These are phyloP conservation scores for Hoplodrina ambigua DNA, from an alignment of 2,888 invertebrate species.

Conservation along the genomic window DNA sequence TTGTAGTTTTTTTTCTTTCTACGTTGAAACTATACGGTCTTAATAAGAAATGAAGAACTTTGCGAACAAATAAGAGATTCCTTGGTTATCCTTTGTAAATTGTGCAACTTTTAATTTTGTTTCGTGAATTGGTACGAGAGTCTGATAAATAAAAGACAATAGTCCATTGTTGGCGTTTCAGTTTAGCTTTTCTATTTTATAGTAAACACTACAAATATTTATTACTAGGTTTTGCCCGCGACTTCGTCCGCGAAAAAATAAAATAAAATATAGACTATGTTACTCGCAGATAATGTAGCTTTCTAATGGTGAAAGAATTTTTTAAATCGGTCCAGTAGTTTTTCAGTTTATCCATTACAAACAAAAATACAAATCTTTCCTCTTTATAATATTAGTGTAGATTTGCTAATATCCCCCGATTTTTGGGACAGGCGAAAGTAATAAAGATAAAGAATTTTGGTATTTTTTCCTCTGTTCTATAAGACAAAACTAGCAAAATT, in stretches of 20 bases:
- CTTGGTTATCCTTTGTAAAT: conserved; percentile 51
- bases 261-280: too few relatives aligned
- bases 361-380: too few relatives aligned
- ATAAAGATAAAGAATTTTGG: not conserved
- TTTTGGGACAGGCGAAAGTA: not conserved
- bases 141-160: conserved; percentile 35
- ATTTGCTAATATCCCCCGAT: not conserved
- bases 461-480: not conserved
- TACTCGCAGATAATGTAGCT: too few relatives aligned
- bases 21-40: conserved; percentile 50
- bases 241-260: too few relatives aligned
- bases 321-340: too few relatives aligned
- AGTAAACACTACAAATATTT: not conserved
- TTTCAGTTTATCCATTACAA: too few relatives aligned
- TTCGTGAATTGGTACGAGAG: conserved; percentile 28
- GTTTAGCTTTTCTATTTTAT: conserved; percentile 3
- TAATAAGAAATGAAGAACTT: conserved; percentile 61
- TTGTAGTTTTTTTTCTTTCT: conserved; percentile 44
- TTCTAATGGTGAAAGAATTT: too few relatives aligned
- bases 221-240: too few relatives aligned
- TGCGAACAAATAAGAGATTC: conserved; percentile 53
- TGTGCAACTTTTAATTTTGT: conserved; percentile 52
- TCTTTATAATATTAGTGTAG: too few relatives aligned
- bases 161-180: conserved; percentile 18
- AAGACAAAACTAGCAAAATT: not conserved